Conservation (phyloP, 2,888 invertebrate genomes). For the Pachydiplax longipennis region DNA sequence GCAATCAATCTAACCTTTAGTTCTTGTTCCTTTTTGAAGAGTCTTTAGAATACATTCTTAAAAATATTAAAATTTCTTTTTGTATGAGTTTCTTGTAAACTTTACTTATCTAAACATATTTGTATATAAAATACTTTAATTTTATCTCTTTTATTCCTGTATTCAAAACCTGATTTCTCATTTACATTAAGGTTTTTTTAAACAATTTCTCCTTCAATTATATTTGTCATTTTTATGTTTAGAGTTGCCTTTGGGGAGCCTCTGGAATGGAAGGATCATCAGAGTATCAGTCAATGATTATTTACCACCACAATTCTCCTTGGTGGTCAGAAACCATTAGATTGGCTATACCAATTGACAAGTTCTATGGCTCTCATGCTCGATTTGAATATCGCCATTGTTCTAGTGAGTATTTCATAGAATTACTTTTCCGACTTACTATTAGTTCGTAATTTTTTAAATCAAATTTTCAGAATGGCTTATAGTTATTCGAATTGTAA, state of each 20-base stretch:
- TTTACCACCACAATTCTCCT: conserved; percentile 94
- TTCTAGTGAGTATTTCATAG: conserved; percentile 74
- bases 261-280: conserved; percentile 79
- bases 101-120: no score
- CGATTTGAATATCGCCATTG: conserved; percentile 93
- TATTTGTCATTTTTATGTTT: conserved; percentile 51
- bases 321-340: conserved; percentile 90
- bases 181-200: background rate
- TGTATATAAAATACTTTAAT: no score
- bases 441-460: no score
- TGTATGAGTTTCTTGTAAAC: background rate
- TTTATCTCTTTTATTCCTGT: no score
- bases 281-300: conserved; percentile 84
- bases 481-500: no score
- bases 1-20: no score
- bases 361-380: conserved; percentile 90
- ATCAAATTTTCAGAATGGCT: no score
- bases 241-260: conserved; percentile 87
- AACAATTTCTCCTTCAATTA: background rate
- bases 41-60: background rate
- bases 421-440: background rate
- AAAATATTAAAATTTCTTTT: background rate
- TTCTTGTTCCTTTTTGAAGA: no score
- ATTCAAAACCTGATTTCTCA: background rate
- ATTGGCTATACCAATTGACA: conserved; percentile 88